Evolutionary conservation across 1,140 invertebrate genomes (phyloP).

Genomic region (Drosophila asahinai): DNA sequence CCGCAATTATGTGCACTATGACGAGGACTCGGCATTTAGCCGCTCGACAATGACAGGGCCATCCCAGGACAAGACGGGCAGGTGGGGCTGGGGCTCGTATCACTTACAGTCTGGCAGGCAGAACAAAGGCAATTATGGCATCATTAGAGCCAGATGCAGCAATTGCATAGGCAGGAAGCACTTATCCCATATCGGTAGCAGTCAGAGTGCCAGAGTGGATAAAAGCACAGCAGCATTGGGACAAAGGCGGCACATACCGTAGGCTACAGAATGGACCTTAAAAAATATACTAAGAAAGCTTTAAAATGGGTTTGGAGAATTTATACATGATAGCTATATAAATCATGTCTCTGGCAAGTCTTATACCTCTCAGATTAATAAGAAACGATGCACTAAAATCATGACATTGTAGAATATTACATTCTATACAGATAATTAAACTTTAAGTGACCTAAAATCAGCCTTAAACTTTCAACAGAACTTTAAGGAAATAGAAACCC

Average conservation of each 20-base stretch:
- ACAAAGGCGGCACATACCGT: slow-evolving; percentile 1
- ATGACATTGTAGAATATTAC: no score
- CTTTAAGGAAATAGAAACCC: no score
- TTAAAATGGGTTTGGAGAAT: neutral
- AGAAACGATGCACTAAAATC: no score
- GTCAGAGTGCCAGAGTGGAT: slow-evolving; percentile 47
- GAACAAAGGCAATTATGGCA: slow-evolving; percentile 74
- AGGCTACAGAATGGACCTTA: slow-evolving; percentile 3
- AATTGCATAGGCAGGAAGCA: slow-evolving; percentile 61
- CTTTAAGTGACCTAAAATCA: no score
- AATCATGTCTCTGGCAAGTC: no score
- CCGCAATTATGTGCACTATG: slow-evolving; percentile 69
- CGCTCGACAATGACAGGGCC: slow-evolving; percentile 53
- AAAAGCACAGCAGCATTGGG: slow-evolving; percentile 33
- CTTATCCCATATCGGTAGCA: slow-evolving; percentile 54
- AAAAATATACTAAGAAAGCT: neutral
- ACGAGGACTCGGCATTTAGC: slow-evolving; percentile 62
- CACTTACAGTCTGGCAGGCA: slow-evolving; percentile 57
- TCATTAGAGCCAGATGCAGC: slow-evolving; percentile 62
- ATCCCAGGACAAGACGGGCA: slow-evolving; percentile 26
- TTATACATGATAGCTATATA: neutral
- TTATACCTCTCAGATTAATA: no score
- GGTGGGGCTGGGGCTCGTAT: slow-evolving; percentile 52
- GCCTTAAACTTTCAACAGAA: no score
- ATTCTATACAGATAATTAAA: no score